These are phyloP conservation scores for Diarsia brunnea DNA, from an alignment of 2,888 invertebrate genomes.

Conservation along the genomic window DNA sequence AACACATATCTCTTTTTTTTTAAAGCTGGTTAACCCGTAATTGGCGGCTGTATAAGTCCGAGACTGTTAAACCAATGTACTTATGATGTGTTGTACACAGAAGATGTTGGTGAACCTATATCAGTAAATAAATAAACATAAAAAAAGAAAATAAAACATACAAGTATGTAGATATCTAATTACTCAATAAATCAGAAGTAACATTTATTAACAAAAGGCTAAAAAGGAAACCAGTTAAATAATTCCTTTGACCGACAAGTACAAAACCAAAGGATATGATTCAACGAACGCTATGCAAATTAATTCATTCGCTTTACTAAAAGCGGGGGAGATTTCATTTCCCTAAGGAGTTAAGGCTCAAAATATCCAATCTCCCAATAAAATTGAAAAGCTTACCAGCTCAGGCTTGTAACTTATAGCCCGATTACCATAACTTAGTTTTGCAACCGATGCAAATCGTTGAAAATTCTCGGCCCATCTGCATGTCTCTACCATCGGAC, in stretches of 20 bases:
- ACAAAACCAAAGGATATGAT: conserved; percentile 69
- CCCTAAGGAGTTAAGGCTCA: conserved; percentile 68
- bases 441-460: conserved; percentile 84
- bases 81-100: no score
- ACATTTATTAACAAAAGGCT: conserved; percentile 21
- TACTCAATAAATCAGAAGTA: conserved; percentile 8
- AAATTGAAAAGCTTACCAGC: conserved; percentile 82
- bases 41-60: no score
- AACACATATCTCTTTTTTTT: background rate
- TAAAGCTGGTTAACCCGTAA: no score
- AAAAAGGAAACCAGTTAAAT: conserved; percentile 44
- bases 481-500: conserved; percentile 80
- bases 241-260: conserved; percentile 56
- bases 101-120: no score
- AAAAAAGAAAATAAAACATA: background rate
- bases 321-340: conserved; percentile 71
- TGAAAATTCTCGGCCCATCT: conserved; percentile 83
- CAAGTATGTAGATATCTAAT: background rate
- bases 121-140: no score
- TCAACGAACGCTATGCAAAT: conserved; percentile 64
- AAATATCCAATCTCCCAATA: conserved; percentile 75
- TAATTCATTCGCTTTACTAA: conserved; percentile 69
- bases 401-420: conserved; percentile 83
- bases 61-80: no score
- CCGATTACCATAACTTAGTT: conserved; percentile 85